Conservation (phyloP, 2,888 invertebrate species). For the Nemapogon koenigi region DNA sequence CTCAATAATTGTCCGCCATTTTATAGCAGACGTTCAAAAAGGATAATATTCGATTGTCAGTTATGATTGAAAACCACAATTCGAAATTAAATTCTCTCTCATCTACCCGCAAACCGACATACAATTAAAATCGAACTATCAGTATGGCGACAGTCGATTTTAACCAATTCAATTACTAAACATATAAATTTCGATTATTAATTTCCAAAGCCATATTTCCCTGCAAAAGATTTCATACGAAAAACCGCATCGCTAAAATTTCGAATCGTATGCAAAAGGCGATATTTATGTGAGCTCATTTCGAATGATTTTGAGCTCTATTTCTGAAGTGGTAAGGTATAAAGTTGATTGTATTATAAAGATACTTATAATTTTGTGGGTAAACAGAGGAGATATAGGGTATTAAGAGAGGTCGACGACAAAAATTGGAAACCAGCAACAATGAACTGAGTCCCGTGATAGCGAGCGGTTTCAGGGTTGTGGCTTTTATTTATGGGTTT, state of each 20-base stretch:
- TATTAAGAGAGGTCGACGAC: conserved; percentile 26
- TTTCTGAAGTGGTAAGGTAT: conserved; percentile 17
- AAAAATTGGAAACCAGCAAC: conserved; percentile 59
- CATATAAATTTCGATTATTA: conserved; percentile 24
- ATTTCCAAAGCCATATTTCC: conserved; percentile 45
- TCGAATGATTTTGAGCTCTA: too few species aligned
- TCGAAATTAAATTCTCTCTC: too few species aligned
- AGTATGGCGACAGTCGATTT: not conserved
- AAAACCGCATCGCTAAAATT: conserved; percentile 53
- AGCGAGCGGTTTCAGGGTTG: conserved; percentile 53
- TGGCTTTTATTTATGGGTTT: too few species aligned
- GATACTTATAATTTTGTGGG: conserved; percentile 16
- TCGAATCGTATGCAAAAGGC: conserved; percentile 17
- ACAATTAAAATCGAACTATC: too few species aligned
- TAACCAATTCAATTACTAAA: not conserved
- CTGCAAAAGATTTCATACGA: conserved; percentile 48
- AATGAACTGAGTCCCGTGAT: conserved; percentile 59
- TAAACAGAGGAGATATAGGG: conserved; percentile 15
- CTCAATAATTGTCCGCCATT: too few species aligned
- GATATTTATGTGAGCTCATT: conserved; percentile 16
- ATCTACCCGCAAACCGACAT: too few species aligned
- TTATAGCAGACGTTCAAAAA: too few species aligned
- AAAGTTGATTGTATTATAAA: conserved; percentile 13
- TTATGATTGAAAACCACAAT: too few species aligned
- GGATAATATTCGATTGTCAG: too few species aligned